Evolutionary conservation across 2,113 vertebrate genomes (phyloP).

Genomic region (Toxotes jaculatrix): DNA sequence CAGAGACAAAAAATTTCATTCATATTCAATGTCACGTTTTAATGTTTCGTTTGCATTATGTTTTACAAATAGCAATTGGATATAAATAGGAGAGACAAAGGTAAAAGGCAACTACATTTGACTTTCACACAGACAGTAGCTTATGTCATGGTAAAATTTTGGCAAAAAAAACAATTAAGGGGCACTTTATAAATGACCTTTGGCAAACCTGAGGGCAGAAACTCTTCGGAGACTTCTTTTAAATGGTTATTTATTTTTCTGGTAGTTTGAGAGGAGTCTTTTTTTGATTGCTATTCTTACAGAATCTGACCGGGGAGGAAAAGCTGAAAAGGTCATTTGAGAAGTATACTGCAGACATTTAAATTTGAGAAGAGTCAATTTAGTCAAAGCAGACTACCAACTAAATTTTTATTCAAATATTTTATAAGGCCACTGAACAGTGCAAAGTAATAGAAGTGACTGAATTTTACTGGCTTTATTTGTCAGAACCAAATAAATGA

Average conservation of each 20-base stretch:
- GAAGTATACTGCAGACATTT: too few relatives aligned
- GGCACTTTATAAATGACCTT: slow-evolving; percentile 33
- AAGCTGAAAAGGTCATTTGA: background rate
- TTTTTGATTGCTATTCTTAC: background rate
- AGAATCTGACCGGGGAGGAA: background rate
- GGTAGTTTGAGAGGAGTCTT: background rate
- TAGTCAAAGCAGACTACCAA: background rate
- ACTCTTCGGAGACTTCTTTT: background rate
- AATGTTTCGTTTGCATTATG: background rate
- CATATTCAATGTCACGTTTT: background rate
- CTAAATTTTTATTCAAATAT: background rate
- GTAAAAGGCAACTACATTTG: background rate
- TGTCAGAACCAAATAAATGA: background rate
- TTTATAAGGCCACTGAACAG: slow-evolving; percentile 35
- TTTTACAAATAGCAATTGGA: slow-evolving; percentile 13
- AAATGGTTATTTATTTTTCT: background rate
- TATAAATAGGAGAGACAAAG: slow-evolving; percentile 9
- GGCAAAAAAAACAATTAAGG: slow-evolving; percentile 7
- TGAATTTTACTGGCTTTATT: background rate
- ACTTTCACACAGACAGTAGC: background rate
- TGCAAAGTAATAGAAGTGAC: slow-evolving; percentile 4
- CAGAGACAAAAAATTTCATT: background rate
- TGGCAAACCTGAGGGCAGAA: slow-evolving; percentile 41
- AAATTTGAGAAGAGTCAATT: too few relatives aligned
- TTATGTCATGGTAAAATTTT: slow-evolving; percentile 11